A percentile compares a stretch with the other conserved stretches of the same genome.
phyloP scores from a whole-genome alignment of 1,140 invertebrate genomes.

The Macrobrachium nipponense region DNA sequence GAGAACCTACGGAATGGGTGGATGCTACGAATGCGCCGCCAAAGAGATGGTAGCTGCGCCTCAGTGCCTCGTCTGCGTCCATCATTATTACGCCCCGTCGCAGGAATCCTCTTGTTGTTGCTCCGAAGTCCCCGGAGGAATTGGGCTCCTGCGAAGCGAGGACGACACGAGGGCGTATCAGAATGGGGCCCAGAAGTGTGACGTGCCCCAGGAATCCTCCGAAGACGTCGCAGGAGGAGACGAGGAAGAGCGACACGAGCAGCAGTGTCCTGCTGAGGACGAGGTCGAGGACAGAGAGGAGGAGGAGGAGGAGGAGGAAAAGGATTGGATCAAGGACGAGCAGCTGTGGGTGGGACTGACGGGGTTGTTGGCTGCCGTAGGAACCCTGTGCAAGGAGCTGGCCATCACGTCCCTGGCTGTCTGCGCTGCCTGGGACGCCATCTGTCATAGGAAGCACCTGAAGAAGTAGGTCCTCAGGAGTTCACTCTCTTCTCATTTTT shows the following conservation, averaged over 20 bases:
- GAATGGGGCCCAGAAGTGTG: too few species aligned
- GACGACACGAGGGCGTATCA: not conserved
- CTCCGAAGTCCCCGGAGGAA: too few species aligned
- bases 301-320: too few species aligned
- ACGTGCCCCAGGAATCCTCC: too few species aligned
- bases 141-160: too few species aligned
- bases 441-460: conserved; percentile 4
- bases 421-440: conserved; percentile 9
- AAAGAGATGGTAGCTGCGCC: not conserved
- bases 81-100: too few species aligned
- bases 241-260: not conserved
- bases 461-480: not conserved
- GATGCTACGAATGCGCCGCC: not conserved
- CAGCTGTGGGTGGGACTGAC: too few species aligned
- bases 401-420: conserved; percentile 11
- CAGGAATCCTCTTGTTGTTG: too few species aligned
- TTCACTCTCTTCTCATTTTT: not conserved
- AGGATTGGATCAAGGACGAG: too few species aligned
- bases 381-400: conserved; percentile 13
- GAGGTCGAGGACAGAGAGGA: too few species aligned
- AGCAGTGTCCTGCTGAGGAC: not conserved
- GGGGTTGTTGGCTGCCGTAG: not conserved
- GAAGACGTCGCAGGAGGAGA: not conserved
- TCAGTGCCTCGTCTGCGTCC: too few species aligned
- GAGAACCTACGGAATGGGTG: too few species aligned